phyloP scores from a whole-genome alignment of 2,113 vertebrate genomes.

The Mionectes macconnelli region DNA sequence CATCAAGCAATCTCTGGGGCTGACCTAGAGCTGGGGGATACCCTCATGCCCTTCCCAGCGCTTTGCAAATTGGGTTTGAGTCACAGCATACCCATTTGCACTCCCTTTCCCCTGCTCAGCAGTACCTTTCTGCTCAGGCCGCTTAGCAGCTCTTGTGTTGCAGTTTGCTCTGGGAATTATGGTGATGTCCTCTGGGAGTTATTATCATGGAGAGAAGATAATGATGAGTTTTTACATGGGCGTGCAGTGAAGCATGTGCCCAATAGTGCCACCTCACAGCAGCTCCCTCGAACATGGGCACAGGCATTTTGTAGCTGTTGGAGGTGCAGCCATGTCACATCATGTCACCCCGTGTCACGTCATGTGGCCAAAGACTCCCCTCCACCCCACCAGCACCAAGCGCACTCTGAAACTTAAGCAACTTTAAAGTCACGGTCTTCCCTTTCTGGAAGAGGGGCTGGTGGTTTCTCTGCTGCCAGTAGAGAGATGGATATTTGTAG shows the following conservation, averaged over 20 bases:
- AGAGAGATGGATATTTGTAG: constrained; percentile 26
- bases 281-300: neutral
- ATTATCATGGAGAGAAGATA: neutral
- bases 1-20: neutral
- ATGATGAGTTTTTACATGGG: neutral
- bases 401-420: neutral
- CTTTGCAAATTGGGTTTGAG: neutral
- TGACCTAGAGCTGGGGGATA: neutral
- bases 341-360: neutral
- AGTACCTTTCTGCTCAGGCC: neutral
- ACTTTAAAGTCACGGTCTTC: neutral
- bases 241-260: rapidly evolving
- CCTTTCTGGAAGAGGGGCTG: constrained; percentile 9
- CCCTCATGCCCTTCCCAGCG: rapidly evolving
- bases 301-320: rapidly evolving
- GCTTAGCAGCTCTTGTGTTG: neutral
- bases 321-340: rapidly evolving
- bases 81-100: rapidly evolving
- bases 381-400: neutral
- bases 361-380: rapidly evolving
- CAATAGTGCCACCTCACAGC: rapidly evolving
- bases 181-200: neutral
- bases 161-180: neutral
- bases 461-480: constrained; percentile 21
- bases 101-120: neutral